Conservation (phyloP, 2,888 invertebrate species). For the Spilosoma lubricipeda region DNA sequence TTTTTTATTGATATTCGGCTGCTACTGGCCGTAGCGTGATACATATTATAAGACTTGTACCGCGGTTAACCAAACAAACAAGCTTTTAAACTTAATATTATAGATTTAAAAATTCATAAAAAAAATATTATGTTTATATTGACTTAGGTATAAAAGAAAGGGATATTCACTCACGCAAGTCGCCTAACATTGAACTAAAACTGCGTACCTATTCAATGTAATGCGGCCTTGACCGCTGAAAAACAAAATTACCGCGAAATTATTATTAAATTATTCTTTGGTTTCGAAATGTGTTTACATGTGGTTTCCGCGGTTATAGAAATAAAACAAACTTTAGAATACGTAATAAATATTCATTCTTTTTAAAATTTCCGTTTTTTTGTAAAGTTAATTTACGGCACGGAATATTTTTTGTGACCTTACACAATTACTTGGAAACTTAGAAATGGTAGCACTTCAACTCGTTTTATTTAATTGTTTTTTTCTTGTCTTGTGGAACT, state of each 20-base stretch:
- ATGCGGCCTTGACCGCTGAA: constrained; percentile 20
- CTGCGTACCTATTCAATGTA: constrained; percentile 10
- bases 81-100: not conserved
- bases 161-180: constrained; percentile 15
- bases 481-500: not conserved
- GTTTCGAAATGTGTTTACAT: constrained; percentile 11
- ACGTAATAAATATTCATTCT: not conserved
- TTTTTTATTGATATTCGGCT: too few relatives aligned
- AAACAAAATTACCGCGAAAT: constrained; percentile 18
- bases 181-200: constrained; percentile 18
- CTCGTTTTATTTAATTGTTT: not conserved
- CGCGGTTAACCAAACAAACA: too few relatives aligned
- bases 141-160: constrained; percentile 19
- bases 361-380: not conserved
- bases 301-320: constrained; percentile 12
- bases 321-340: constrained; percentile 4
- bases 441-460: not conserved
- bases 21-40: too few relatives aligned
- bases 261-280: constrained; percentile 1
- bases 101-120: not conserved
- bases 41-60: too few relatives aligned
- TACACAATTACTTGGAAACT: not conserved
- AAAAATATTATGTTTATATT: not conserved
- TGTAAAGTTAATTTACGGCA: not conserved
- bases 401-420: not conserved